Conservation (phyloP, 2,797 vertebrate species). For the Vespertilio murinus region DNA sequence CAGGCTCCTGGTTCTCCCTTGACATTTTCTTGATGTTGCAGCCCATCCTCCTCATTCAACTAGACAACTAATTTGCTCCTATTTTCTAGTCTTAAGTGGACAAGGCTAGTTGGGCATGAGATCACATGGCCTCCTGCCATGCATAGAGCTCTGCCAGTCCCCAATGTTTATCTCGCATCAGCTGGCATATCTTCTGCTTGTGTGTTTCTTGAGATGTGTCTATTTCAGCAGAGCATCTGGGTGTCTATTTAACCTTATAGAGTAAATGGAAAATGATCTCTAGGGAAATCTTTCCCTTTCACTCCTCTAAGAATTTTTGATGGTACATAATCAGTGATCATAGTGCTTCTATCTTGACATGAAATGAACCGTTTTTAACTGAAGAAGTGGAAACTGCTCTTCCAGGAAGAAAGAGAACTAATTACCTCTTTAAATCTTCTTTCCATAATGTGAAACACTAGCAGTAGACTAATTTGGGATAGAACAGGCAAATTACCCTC, state of each 20-base stretch:
- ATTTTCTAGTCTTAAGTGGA: background rate
- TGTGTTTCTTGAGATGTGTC: background rate
- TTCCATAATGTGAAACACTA: constrained; percentile 32
- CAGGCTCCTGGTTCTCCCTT: background rate
- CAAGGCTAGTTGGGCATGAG: background rate
- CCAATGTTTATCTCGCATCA: background rate
- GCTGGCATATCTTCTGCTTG: background rate
- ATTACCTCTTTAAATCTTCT: constrained; percentile 63
- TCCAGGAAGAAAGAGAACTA: constrained; percentile 50
- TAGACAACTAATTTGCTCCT: background rate
- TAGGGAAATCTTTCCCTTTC: background rate
- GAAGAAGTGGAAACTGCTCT: constrained; percentile 38
- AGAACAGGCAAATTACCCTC: background rate
- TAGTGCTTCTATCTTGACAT: background rate
- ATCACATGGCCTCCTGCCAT: background rate
- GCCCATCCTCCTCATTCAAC: background rate
- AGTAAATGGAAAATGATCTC: background rate
- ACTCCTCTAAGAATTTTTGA: constrained; percentile 42
- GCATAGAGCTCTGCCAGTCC: background rate
- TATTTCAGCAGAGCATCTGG: background rate
- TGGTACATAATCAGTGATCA: background rate
- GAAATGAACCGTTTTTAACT: constrained; percentile 63
- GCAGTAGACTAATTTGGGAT: background rate
- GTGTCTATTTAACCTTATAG: background rate
- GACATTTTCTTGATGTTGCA: background rate